phyloP scores from a whole-genome alignment of 2,113 vertebrate genomes.

The Hydrochoerus hydrochaeris region DNA sequence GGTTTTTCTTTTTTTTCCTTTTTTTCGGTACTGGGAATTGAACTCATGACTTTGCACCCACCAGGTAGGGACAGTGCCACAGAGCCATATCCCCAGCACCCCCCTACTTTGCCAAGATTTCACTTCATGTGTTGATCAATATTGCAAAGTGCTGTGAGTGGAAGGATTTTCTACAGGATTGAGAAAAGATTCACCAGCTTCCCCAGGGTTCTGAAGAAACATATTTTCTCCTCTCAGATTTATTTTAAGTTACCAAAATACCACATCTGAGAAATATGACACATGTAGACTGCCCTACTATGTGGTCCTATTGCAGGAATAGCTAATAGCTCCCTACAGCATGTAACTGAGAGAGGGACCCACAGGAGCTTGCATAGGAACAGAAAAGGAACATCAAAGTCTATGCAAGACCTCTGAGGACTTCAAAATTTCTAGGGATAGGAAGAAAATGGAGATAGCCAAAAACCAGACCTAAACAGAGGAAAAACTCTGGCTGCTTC shows the following conservation, averaged over 20 bases:
- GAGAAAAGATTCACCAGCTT: constrained; percentile 14
- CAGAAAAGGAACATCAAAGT: neutral
- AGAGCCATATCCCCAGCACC: no score
- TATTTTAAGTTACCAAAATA: constrained; percentile 11
- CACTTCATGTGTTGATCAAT: neutral
- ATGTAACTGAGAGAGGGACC: neutral
- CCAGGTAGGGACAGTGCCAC: no score
- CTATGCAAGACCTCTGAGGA: neutral
- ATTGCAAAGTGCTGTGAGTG: neutral
- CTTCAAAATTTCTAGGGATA: neutral
- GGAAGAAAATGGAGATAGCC: neutral
- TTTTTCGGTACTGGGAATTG: no score
- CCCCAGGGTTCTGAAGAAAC: neutral
- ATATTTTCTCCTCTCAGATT: neutral
- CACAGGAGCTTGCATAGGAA: neutral
- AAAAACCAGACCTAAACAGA: neutral
- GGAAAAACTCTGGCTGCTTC: neutral
- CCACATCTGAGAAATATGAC: neutral
- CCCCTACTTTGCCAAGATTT: neutral
- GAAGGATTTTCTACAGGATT: neutral
- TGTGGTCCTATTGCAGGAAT: neutral
- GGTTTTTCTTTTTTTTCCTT: neutral
- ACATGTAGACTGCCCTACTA: neutral
- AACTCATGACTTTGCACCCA: no score
- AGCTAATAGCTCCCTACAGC: neutral